phyloP scores from a whole-genome alignment of 1,140 invertebrate species.

The Magallana angulata region DNA sequence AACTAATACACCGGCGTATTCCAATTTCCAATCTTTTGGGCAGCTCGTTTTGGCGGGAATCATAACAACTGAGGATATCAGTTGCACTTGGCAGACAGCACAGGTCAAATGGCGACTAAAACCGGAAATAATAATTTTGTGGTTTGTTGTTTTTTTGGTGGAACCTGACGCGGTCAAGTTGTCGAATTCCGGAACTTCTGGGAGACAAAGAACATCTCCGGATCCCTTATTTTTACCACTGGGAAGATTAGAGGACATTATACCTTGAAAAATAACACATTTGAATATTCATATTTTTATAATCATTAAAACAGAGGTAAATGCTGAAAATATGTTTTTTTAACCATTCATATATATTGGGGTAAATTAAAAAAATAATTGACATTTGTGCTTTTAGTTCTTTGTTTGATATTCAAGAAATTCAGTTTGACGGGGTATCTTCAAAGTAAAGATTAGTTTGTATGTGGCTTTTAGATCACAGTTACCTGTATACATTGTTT shows the following conservation, averaged over 20 bases:
- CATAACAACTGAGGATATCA: not conserved
- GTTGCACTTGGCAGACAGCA: not conserved
- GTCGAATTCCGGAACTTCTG: not conserved
- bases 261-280: not conserved
- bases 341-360: not conserved
- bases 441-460: too few species aligned
- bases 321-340: not conserved
- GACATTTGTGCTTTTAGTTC: not conserved
- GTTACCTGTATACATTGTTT: not conserved
- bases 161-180: not conserved
- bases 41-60: constrained; percentile 7
- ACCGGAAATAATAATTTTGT: not conserved
- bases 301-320: not conserved
- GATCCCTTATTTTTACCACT: not conserved
- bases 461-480: not conserved
- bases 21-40: not conserved
- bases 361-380: not conserved
- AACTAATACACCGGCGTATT: not conserved
- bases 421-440: too few species aligned
- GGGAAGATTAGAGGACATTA: not conserved
- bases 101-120: not conserved
- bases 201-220: not conserved
- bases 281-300: too few species aligned
- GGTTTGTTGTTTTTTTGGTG: not conserved
- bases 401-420: too few species aligned